Base-by-base conservation (phyloP, 2,113 vertebrate species). In the Cochlearius cochlearius region DNA sequence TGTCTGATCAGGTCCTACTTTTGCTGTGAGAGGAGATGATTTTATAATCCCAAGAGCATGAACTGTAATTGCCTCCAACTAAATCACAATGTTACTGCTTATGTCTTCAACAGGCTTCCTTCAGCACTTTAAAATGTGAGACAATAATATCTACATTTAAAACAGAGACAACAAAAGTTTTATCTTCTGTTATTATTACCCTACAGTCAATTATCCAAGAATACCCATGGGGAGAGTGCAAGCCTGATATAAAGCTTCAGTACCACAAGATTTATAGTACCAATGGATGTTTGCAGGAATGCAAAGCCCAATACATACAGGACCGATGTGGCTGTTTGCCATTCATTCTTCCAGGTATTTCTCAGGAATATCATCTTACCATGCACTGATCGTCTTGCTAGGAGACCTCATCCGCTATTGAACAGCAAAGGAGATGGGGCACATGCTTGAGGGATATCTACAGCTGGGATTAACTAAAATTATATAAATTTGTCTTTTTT, bases 201-300 rank as follows among this genome's bases (percentile, higher is more conserved):
- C 88, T 97, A 69, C 90, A 98, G 98, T 98, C 98, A 80, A 94
- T 98, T 81, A 97, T 97, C 45, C 98, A 98, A 66, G 98, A 98
- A 91, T 93, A 98, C 26, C 98, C 98, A 5, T 98, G 98, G 98
- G 98, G 98, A 96, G 98, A 98, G 68, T 98, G 98, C 92, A 98
- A 98, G 15, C 98, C 98, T 69, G 55, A 97, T 26, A 91, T 96
- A 52, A 96, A 95, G 39, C 93, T 98, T 79, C 93, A 53, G 64
- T 90, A 96, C 71, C 96, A 98, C 55, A 47, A 74, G 36, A 95
- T 58, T 81, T 98, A 98, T 25, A 98, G 91, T 50, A 98, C 98
- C 27, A 97, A 94, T 4, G 98, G 98, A 47, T 98, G 98, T 49
- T 64, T 98, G 86, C 98, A 97, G 91, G 98, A 98, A 85, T 98